Percentiles rank a stretch among this genome's conserved stretches.
Conservation (phyloP, 2,797 vertebrate genomes). For the Centroberyx gerrardi region DNA sequence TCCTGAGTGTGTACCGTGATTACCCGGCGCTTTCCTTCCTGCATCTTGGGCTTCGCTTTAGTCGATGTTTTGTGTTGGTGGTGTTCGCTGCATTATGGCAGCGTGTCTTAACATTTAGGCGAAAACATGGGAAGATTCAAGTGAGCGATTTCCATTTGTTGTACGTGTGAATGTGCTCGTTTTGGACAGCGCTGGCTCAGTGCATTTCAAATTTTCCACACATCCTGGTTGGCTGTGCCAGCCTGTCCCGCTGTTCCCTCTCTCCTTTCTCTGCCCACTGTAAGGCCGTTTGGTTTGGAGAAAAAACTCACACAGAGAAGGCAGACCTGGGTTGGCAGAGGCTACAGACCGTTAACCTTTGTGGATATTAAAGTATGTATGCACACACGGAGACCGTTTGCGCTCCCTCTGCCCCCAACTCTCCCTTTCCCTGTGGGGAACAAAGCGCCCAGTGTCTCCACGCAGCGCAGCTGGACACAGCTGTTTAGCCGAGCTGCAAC, state of each 20-base stretch:
- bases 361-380: slow-evolving; percentile 61
- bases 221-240: slow-evolving; percentile 69
- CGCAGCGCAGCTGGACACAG: slow-evolving; percentile 81
- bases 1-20: slow-evolving; percentile 69
- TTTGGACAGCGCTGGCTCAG: slow-evolving; percentile 42
- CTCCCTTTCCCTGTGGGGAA: slow-evolving; percentile 60
- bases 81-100: slow-evolving; percentile 1
- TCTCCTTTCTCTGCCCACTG: slow-evolving; percentile 3
- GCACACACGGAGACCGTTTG: slow-evolving; percentile 31
- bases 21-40: slow-evolving; percentile 65
- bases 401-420: slow-evolving; percentile 31
- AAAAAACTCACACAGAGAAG: slow-evolving; percentile 38
- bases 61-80: slow-evolving; percentile 36
- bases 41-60: slow-evolving; percentile 52
- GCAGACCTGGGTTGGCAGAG: slow-evolving; percentile 36
- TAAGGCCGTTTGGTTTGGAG: slow-evolving; percentile 33
- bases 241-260: slow-evolving; percentile 49
- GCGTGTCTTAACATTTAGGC: background rate
- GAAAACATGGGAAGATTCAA: background rate
- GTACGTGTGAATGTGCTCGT: slow-evolving; percentile 29
- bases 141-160: background rate
- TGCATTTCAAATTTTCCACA: slow-evolving; percentile 72
- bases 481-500: slow-evolving; percentile 72
- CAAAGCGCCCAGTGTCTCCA: slow-evolving; percentile 82
- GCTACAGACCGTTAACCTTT: slow-evolving; percentile 59